Evolutionary conservation across 2,797 vertebrate genomes (phyloP).

Genomic region (Propithecus deckenii): DNA sequence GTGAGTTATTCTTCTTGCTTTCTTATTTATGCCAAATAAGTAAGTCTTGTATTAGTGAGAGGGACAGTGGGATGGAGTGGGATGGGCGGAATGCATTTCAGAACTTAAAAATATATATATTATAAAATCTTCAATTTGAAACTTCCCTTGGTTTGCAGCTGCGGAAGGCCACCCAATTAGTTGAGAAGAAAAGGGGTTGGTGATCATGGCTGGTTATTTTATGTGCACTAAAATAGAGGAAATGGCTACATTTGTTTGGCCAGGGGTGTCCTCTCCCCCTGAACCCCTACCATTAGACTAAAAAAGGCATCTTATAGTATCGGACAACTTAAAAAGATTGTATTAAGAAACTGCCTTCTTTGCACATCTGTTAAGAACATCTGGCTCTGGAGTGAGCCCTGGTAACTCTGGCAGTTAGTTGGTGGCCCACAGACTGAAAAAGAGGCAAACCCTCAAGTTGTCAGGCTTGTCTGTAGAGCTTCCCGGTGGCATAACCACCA

Average conservation of each 20-base stretch:
- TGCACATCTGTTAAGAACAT: slow-evolving; percentile 69
- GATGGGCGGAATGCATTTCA: not conserved
- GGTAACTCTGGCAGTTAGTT: slow-evolving; percentile 51
- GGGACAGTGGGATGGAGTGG: not conserved
- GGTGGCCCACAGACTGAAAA: slow-evolving; percentile 49
- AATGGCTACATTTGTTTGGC: slow-evolving; percentile 44
- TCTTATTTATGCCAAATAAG: not conserved
- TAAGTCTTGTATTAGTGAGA: not conserved
- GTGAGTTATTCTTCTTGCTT: slow-evolving; percentile 5
- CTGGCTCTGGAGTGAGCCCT: slow-evolving; percentile 48
- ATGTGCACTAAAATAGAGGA: slow-evolving; percentile 66
- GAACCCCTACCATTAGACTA: not conserved
- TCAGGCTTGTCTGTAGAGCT: not conserved
- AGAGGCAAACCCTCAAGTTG: not conserved
- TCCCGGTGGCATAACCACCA: not conserved
- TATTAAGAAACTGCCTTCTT: slow-evolving; percentile 48
- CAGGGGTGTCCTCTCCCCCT: slow-evolving; percentile 21
- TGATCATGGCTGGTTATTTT: slow-evolving; percentile 55
- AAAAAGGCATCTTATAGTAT: slow-evolving; percentile 46
- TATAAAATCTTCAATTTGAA: slow-evolving; percentile 44
- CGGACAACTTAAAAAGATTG: slow-evolving; percentile 35
- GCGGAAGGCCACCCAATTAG: slow-evolving; percentile 72
- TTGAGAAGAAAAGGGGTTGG: slow-evolving; percentile 54
- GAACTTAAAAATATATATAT: slow-evolving; percentile 23
- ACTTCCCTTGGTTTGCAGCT: slow-evolving; percentile 59